phyloP scores from a whole-genome alignment of 1,140 invertebrate genomes.

The Philaenus spumarius region DNA sequence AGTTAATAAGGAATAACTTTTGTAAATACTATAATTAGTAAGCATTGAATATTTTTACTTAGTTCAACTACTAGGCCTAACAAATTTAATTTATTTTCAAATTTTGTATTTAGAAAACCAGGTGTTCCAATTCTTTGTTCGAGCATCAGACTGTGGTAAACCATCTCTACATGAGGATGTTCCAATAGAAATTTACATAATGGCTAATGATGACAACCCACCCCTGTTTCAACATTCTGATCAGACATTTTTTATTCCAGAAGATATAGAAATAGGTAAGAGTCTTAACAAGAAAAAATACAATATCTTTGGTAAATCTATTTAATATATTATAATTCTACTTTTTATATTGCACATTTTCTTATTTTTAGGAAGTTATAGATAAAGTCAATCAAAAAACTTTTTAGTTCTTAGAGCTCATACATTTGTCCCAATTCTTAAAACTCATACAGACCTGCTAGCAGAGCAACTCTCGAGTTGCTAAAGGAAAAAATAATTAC shows the following conservation, averaged over 20 bases:
- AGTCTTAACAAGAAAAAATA: too few species aligned
- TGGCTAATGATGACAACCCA: conserved; percentile 57
- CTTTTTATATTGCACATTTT: too few species aligned
- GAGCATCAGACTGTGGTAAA: conserved; percentile 69
- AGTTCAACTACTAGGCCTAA: neutral
- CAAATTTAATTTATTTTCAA: conserved; percentile 16
- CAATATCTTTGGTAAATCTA: too few species aligned
- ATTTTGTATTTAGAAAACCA: conserved; percentile 56
- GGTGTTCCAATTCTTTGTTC: conserved; percentile 82
- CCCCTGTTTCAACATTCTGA: conserved; percentile 64
- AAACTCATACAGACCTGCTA: too few species aligned
- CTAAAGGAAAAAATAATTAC: too few species aligned
- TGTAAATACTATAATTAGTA: neutral
- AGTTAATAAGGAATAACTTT: too few species aligned
- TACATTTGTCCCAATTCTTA: too few species aligned
- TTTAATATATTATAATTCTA: too few species aligned
- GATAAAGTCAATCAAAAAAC: too few species aligned
- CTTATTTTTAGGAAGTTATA: too few species aligned
- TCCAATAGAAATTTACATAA: conserved; percentile 70
- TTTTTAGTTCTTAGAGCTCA: too few species aligned
- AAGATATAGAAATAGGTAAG: conserved; percentile 59
- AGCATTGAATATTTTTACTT: neutral
- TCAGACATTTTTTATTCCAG: conserved; percentile 70
- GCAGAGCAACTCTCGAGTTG: too few species aligned
- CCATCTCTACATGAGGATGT: conserved; percentile 64